Conservation (phyloP, 2,797 vertebrate species). For the Acanthurus leucopareius region DNA sequence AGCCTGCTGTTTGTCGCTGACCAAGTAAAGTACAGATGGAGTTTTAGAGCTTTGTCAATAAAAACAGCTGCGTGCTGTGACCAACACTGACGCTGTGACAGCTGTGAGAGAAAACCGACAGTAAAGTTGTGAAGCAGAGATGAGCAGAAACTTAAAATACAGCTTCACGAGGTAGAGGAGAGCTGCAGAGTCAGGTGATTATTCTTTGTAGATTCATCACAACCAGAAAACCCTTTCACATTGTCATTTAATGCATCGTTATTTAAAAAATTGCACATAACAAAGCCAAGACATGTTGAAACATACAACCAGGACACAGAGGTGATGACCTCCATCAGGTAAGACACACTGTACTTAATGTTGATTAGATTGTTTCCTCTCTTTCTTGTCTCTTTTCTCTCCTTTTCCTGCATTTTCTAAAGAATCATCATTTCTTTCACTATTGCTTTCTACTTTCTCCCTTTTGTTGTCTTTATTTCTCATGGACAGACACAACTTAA, state of each 20-base stretch:
- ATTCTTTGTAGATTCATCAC: neutral
- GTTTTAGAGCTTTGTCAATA: neutral
- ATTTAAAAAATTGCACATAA: neutral
- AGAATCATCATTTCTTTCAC: neutral
- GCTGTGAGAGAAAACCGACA: too few relatives aligned
- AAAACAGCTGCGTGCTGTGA: too few relatives aligned
- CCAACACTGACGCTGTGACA: too few relatives aligned
- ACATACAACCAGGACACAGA: neutral
- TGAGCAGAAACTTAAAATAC: too few relatives aligned
- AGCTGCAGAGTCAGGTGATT: too few relatives aligned
- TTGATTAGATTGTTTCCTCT: neutral
- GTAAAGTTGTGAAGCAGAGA: too few relatives aligned
- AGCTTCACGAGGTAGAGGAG: too few relatives aligned
- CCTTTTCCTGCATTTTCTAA: neutral
- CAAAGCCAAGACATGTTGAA: too few relatives aligned
- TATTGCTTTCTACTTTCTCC: neutral
- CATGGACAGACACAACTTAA: neutral
- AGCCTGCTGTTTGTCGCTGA: neutral
- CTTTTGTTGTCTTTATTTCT: slow-evolving; percentile 10
- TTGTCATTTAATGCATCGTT: neutral
- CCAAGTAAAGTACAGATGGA: neutral
- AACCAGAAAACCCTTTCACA: neutral
- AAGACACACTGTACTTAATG: neutral
- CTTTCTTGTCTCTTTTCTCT: neutral
- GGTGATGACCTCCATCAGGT: neutral